Conservation (phyloP, 2,888 invertebrate genomes). For the Chrysolina haemoptera region DNA sequence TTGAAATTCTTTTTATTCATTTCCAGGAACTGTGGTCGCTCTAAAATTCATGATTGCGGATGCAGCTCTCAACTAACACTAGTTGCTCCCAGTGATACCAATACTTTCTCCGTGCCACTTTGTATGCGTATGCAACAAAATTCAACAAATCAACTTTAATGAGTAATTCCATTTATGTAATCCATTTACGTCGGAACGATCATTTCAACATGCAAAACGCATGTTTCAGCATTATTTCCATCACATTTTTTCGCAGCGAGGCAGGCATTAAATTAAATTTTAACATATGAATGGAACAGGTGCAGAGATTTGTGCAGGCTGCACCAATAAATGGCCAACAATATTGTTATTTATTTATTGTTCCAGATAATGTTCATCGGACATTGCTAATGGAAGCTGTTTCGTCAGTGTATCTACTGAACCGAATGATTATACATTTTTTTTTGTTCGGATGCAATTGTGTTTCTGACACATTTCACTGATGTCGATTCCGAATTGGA, state of each 20-base stretch:
- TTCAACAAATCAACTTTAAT: slow-evolving; percentile 15
- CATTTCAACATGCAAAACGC: slow-evolving; percentile 8
- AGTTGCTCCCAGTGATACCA: not conserved
- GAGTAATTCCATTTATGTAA: slow-evolving; percentile 11
- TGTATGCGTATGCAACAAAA: slow-evolving; percentile 7
- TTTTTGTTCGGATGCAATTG: not conserved
- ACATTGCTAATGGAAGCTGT: slow-evolving; percentile 2
- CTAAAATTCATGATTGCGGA: too few relatives aligned
- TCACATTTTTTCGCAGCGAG: not conserved
- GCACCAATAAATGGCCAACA: slow-evolving; percentile 34
- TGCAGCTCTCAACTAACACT: not conserved
- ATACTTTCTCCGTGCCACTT: slow-evolving; percentile 19
- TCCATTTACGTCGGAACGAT: slow-evolving; percentile 6
- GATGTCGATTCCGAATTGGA: slow-evolving; percentile 4
- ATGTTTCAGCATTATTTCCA: slow-evolving; percentile 13
- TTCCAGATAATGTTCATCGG: not conserved
- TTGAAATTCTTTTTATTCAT: too few relatives aligned
- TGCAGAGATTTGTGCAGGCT: slow-evolving; percentile 38
- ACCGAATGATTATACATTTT: slow-evolving; percentile 13
- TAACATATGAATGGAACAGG: slow-evolving; percentile 40
- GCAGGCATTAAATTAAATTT: slow-evolving; percentile 36
- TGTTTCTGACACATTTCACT: slow-evolving; percentile 2
- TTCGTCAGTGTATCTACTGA: slow-evolving; percentile 4
- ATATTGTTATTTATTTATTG: slow-evolving; percentile 34
- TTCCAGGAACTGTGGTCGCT: too few relatives aligned